These are phyloP conservation scores for Tachysurus fulvidraco DNA, from an alignment of 2,113 vertebrate species.

Conservation along the genomic window DNA sequence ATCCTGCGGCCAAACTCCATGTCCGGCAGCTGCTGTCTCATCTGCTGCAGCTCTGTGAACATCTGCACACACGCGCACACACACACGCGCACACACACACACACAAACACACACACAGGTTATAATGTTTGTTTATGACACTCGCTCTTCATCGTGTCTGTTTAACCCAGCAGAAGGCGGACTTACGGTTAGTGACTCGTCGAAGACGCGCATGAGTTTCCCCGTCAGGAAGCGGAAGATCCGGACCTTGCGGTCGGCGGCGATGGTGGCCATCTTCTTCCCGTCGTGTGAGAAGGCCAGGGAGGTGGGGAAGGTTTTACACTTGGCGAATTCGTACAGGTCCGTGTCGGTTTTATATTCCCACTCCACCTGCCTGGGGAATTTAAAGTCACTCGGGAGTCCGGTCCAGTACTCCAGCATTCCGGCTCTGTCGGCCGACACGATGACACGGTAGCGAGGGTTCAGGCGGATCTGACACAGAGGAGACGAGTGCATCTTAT, in stretches of 20 bases:
- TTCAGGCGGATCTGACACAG: slow-evolving; percentile 91
- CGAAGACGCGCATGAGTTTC: slow-evolving; percentile 94
- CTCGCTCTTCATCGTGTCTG: neutral
- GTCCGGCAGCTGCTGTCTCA: slow-evolving; percentile 97
- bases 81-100: neutral
- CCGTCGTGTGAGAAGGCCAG: slow-evolving; percentile 91
- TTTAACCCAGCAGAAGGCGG: neutral
- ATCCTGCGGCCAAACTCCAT: slow-evolving; percentile 98
- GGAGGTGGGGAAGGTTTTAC: slow-evolving; percentile 90
- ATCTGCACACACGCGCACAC: slow-evolving; percentile 74
- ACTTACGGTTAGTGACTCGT: slow-evolving; percentile 93
- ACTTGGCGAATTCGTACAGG: slow-evolving; percentile 96
- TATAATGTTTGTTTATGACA: neutral
- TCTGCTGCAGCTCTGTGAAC: slow-evolving; percentile 98
- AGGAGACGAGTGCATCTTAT: slow-evolving; percentile 87
- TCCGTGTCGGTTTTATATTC: slow-evolving; percentile 97
- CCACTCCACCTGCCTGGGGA: slow-evolving; percentile 90
- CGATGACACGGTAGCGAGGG: slow-evolving; percentile 82
- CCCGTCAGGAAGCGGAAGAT: slow-evolving; percentile 95
- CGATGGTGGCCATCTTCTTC: slow-evolving; percentile 95
- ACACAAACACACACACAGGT: neutral
- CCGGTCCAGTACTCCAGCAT: slow-evolving; percentile 99
- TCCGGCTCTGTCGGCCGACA: slow-evolving; percentile 92
- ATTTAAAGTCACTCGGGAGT: slow-evolving; percentile 87
- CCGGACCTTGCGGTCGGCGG: slow-evolving; percentile 91